Evolutionary conservation across 2,797 vertebrate genomes (phyloP), one percentile per base, ranked within the genome.

Genomic region (Arrhamphus sclerolepis): DNA sequence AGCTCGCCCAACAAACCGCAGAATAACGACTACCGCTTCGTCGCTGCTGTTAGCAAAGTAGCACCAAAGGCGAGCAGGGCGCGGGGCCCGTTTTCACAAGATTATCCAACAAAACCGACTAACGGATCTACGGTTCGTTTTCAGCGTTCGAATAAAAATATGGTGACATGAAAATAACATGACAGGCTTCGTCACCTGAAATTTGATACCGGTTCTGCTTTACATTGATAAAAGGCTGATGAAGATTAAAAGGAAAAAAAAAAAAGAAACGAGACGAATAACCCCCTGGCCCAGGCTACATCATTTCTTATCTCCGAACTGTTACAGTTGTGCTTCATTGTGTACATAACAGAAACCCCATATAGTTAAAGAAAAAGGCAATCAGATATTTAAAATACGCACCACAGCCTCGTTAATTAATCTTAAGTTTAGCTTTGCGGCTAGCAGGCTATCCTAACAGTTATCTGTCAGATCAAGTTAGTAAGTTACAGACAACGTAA

Each of bases 21-120:
- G 49, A 40, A 41, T 9, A 48, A 22, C 16, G 51, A 73, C 10
- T 9, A 28, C 24, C 49, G 56, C 58, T 26, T 46, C 46, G 46
- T 3, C n/a, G n/a, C 72, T 64, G 67, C 74, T 81, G 75, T 75
- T 77, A 86, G 78, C 81, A 75, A 74, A 75, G 75, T 73, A 73
- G 71, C 75, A 82, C 76, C 56, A 73, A 71, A 77, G 71, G 62
- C 69, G 67, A 79, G 38, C 66, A 60, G 79, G 80, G 82, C 83
- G 69, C 80, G 82, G 82, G 89, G 87, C 85, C 86, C 67, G 75
- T 69, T 83, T 47, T 38, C 5, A 65, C 57, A 81, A 61, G 70
- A 49, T 22, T 9, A 51, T 20, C 40, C 26, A 19, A 10, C n/a
- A 5, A 13, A 10, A 8, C 17, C 16, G n/a, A n/a, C 18, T 4